Percentiles rank a stretch among this genome's conserved stretches.
These are phyloP conservation scores for Enteromius paludinosus DNA, from an alignment of 2,797 vertebrate species.

Conservation along the genomic window DNA sequence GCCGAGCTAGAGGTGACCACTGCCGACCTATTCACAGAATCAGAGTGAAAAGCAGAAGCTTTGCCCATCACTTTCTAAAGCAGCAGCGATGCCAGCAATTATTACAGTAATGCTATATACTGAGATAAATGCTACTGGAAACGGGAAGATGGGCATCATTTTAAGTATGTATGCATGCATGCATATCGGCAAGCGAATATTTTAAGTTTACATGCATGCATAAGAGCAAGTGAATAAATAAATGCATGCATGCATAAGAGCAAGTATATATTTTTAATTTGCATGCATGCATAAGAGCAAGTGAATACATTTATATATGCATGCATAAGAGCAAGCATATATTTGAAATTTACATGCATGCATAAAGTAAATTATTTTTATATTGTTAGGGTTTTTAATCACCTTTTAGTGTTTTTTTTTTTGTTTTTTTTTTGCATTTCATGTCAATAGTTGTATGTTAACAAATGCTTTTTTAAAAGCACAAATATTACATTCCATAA, in stretches of 20 bases:
- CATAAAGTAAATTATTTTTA: not conserved
- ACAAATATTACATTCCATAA: too few species aligned
- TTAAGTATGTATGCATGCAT: not conserved
- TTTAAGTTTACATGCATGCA: not conserved
- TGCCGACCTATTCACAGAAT: conserved; percentile 31
- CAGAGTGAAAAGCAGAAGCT: conserved; percentile 53
- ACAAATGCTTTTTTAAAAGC: too few species aligned
- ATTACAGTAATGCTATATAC: not conserved
- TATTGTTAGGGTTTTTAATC: not conserved
- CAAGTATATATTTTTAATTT: too few species aligned
- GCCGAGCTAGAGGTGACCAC: conserved; percentile 56
- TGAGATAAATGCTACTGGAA: not conserved
- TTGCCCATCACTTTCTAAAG: conserved; percentile 51
- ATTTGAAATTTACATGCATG: not conserved
- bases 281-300: not conserved
- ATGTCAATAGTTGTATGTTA: too few species aligned
- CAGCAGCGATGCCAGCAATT: not conserved
- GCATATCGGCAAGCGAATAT: not conserved
- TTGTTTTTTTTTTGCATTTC: not conserved
- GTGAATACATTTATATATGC: not conserved
- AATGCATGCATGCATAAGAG: not conserved
- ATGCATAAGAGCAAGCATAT: not conserved
- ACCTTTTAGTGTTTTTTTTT: not conserved
- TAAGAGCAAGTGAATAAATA: not conserved
- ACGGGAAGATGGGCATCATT: not conserved